Conservation (phyloP, 2,113 vertebrate species). For the Pachycephala philippinensis region DNA sequence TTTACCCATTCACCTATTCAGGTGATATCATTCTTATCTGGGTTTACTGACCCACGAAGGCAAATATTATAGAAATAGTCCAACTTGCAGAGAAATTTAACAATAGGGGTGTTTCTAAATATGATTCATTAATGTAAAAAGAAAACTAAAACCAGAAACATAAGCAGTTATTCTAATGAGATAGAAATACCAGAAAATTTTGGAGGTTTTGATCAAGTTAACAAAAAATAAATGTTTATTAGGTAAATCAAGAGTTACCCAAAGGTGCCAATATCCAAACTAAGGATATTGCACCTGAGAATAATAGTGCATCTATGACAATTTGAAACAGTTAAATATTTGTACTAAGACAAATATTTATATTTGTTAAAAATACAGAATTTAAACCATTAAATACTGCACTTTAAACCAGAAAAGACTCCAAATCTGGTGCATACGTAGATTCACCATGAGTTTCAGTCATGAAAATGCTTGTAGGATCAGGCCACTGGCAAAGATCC, state of each 20-base stretch:
- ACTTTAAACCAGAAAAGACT: background rate
- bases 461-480: background rate
- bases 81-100: background rate
- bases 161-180: background rate
- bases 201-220: background rate
- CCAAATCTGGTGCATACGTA: background rate
- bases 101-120: background rate
- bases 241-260: background rate
- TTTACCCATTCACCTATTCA: background rate
- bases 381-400: background rate
- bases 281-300: background rate
- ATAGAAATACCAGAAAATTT: background rate
- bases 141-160: background rate
- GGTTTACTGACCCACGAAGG: background rate
- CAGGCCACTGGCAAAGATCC: background rate
- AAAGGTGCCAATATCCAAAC: background rate
- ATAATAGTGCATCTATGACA: background rate
- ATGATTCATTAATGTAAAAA: background rate
- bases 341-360: background rate
- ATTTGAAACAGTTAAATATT: background rate
- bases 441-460: background rate
- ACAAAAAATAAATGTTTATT: background rate
- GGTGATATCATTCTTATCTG: background rate
- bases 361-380: background rate
- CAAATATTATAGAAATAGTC: background rate